These are phyloP conservation scores for Anoplius nigerrimus DNA, from an alignment of 2,888 invertebrate genomes.

Conservation along the genomic window DNA sequence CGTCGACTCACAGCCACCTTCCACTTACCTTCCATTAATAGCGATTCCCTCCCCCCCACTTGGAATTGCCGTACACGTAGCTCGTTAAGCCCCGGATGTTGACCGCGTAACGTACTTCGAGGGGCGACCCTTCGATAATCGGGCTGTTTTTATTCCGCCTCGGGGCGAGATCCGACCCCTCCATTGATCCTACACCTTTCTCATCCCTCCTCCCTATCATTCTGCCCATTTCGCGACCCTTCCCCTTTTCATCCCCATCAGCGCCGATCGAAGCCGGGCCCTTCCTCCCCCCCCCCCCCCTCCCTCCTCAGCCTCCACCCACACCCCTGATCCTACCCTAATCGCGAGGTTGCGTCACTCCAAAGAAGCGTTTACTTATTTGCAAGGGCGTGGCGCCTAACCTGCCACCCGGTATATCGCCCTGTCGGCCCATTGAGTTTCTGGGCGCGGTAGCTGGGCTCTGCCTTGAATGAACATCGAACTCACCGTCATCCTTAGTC, in stretches of 20 bases:
- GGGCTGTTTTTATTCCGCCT: conserved; percentile 29
- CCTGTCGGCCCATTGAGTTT: conserved; percentile 47
- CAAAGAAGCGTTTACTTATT: conserved; percentile 49
- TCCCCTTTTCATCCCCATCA: conserved; percentile 15
- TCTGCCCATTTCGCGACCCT: conserved; percentile 12
- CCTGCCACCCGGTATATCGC: conserved; percentile 19
- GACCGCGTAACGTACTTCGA: background rate
- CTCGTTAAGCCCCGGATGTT: conserved; percentile 15
- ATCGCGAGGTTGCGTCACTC: conserved; percentile 50
- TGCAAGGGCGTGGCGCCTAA: conserved; percentile 54
- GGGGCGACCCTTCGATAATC: conserved; percentile 25
- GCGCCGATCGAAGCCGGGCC: conserved; percentile 27
- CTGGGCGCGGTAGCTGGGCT: conserved; percentile 50
- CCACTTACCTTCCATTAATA: conserved; percentile 17
- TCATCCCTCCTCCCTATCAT: too few species aligned
- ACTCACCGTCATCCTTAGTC: background rate
- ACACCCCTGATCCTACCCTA: conserved; percentile 41
- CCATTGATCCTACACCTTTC: conserved; percentile 30
- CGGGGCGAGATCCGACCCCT: conserved; percentile 4
- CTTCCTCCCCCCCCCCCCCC: too few species aligned
- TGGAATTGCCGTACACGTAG: conserved; percentile 20
- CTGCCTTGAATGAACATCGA: conserved; percentile 49
- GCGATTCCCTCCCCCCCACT: conserved; percentile 1
- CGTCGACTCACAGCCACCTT: background rate
- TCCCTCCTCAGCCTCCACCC: conserved; percentile 29